phyloP scores from a whole-genome alignment of 1,140 invertebrate species.

The Laodelphax striatellus region DNA sequence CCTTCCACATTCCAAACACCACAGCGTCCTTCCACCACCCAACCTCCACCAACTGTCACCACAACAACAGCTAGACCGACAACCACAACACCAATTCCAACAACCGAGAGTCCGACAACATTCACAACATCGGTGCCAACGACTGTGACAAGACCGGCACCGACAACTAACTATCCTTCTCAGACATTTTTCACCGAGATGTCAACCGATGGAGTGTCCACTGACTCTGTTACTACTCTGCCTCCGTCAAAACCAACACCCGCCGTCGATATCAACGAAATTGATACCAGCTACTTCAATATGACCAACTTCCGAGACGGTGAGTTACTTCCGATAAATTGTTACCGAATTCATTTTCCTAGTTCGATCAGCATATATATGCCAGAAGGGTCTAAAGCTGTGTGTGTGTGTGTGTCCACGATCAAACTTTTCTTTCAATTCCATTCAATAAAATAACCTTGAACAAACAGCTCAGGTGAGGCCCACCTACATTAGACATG shows the following conservation, averaged over 20 bases:
- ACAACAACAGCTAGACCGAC: background rate
- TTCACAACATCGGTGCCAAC: background rate
- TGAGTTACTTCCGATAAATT: background rate
- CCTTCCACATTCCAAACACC: too few species aligned
- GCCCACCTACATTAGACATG: too few species aligned
- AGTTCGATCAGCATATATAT: too few species aligned
- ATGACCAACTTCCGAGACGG: background rate
- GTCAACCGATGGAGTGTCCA: too few species aligned
- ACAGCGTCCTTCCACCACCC: too few species aligned
- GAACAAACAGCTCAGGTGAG: too few species aligned
- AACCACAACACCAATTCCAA: background rate
- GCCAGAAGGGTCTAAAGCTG: too few species aligned
- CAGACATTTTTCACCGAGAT: background rate
- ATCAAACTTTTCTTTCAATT: too few species aligned
- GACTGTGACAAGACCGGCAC: background rate
- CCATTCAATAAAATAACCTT: too few species aligned
- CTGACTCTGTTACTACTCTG: background rate
- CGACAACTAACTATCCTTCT: background rate
- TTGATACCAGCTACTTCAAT: background rate
- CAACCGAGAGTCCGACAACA: background rate
- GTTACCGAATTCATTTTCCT: too few species aligned
- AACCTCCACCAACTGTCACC: too few species aligned
- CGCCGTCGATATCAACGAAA: background rate
- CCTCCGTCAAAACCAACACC: background rate
- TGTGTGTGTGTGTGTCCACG: too few species aligned